phyloP scores from a whole-genome alignment of 1,140 invertebrate genomes.

The Sesamia nonagrioides region DNA sequence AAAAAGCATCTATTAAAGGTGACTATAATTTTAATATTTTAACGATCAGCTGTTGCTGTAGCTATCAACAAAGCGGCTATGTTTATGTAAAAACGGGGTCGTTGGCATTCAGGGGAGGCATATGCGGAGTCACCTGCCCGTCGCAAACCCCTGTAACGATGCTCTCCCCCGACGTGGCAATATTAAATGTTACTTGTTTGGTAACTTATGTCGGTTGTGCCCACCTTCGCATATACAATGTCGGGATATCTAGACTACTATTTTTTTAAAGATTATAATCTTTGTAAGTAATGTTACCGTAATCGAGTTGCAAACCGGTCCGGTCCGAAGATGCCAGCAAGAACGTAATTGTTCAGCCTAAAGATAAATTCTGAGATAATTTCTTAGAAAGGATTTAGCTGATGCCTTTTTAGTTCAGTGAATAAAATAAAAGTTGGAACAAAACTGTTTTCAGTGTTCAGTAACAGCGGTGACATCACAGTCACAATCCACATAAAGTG shows the following conservation, averaged over 20 bases:
- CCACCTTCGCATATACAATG: conserved; percentile 46
- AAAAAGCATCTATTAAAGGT: background rate
- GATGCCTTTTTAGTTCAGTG: background rate
- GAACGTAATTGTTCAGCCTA: background rate
- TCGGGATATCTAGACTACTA: conserved; percentile 19
- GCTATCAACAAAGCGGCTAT: conserved; percentile 44
- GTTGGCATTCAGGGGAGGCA: conserved; percentile 68
- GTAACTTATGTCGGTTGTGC: conserved; percentile 59
- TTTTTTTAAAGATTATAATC: conserved; percentile 47
- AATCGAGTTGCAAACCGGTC: conserved; percentile 13
- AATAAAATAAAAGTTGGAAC: background rate
- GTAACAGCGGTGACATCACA: conserved; percentile 19
- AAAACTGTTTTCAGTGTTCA: background rate
- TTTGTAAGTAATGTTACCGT: conserved; percentile 26
- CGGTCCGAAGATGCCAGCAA: conserved; percentile 4
- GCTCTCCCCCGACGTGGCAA: conserved; percentile 59
- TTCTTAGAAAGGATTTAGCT: conserved; percentile 5
- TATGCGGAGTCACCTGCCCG: conserved; percentile 66
- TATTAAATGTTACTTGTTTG: conserved; percentile 70
- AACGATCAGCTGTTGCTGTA: conserved; percentile 61
- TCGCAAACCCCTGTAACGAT: conserved; percentile 50
- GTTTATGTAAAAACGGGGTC: conserved; percentile 57
- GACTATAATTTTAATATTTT: conserved; percentile 38
- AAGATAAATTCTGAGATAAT: conserved; percentile 32
- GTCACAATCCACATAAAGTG: background rate